Percentiles rank a stretch among this genome's conserved stretches.
phyloP scores from a whole-genome alignment of 2,113 vertebrate species.

The Cygnus buccinator region DNA sequence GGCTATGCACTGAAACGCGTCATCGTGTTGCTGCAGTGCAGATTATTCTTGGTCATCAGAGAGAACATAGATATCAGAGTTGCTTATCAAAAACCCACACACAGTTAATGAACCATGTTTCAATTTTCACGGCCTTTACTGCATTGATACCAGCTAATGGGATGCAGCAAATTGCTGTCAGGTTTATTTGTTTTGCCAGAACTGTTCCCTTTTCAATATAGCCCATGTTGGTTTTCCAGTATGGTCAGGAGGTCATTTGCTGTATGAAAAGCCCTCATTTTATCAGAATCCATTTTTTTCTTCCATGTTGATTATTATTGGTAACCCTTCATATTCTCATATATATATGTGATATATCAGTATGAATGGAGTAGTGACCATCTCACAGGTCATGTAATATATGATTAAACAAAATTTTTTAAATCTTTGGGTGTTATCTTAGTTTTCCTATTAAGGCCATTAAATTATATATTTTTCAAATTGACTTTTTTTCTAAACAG shows the following conservation, averaged over 20 bases:
- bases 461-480: background rate
- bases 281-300: background rate
- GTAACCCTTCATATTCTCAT: background rate
- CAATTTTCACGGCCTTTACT: background rate
- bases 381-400: background rate
- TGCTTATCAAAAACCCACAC: background rate
- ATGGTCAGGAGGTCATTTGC: background rate
- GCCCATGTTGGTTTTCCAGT: background rate
- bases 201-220: background rate
- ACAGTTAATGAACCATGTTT: constrained; percentile 18
- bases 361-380: background rate
- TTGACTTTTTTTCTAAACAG: background rate
- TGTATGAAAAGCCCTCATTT: background rate
- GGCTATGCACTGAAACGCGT: background rate
- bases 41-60: constrained; percentile 18
- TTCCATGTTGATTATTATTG: background rate
- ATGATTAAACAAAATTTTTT: background rate
- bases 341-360: background rate
- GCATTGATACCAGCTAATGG: background rate
- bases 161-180: background rate
- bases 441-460: background rate
- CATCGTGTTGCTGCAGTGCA: constrained; percentile 4
- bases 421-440: background rate
- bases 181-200: constrained; percentile 13
- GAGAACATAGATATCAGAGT: background rate